A percentile compares a stretch with the other conserved stretches of the same genome.
phyloP scores from a whole-genome alignment of 2,797 vertebrate genomes.

The Muraenolepis orangiensis region DNA sequence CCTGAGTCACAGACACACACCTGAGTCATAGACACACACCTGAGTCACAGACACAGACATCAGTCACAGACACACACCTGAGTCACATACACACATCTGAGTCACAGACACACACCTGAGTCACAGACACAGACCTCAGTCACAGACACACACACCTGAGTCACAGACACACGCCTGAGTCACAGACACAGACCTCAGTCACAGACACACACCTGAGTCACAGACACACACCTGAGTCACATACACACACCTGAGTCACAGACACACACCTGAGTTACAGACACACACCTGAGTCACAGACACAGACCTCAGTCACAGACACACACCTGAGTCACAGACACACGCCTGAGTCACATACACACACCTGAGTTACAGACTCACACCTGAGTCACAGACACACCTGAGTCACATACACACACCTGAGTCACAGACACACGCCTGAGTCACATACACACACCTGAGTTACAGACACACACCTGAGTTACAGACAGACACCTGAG shows the following conservation, averaged over 20 bases:
- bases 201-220: not conserved
- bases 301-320: not conserved
- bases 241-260: not conserved
- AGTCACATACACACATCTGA: no score
- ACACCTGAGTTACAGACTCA: not conserved
- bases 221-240: not conserved
- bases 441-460: not conserved
- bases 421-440: not conserved
- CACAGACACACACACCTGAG: not conserved
- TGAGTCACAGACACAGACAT: not conserved
- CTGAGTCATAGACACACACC: not conserved
- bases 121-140: not conserved
- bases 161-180: not conserved
- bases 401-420: no score
- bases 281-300: not conserved
- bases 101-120: not conserved
- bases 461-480: no score
- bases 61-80: no score
- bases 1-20: no score
- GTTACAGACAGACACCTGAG: no score
- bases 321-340: not conserved
- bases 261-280: no score
- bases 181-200: not conserved
- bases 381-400: not conserved
- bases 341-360: not conserved